Conservation (phyloP, 1,140 invertebrate genomes). For the Brachionus asplanchnoidis region DNA sequence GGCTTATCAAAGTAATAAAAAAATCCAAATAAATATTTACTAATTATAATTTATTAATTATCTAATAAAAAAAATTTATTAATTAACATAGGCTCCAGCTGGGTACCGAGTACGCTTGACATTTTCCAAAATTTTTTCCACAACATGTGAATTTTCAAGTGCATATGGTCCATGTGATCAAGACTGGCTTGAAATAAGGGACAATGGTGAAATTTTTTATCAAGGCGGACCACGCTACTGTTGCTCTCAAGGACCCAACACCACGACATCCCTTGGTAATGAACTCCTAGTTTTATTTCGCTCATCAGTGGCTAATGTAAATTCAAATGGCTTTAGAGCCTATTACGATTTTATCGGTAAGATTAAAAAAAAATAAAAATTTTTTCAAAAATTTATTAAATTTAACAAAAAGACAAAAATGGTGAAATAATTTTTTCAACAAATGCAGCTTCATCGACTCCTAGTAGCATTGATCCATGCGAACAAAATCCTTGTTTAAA, state of each 20-base stretch:
- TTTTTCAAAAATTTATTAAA: background rate
- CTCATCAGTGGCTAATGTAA: background rate
- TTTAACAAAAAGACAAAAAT: background rate
- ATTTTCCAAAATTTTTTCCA: background rate
- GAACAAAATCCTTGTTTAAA: slow-evolving; percentile 62
- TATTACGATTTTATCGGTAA: slow-evolving; percentile 26
- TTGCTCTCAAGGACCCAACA: background rate
- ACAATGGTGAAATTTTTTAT: background rate
- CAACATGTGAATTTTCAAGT: background rate
- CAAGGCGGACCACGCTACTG: slow-evolving; percentile 40
- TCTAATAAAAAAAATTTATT: background rate
- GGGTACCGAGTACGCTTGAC: slow-evolving; percentile 28
- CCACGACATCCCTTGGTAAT: background rate
- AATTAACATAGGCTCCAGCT: background rate
- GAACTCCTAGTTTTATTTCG: slow-evolving; percentile 26
- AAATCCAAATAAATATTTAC: background rate
- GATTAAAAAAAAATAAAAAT: background rate
- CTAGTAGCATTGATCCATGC: slow-evolving; percentile 67
- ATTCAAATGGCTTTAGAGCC: slow-evolving; percentile 31
- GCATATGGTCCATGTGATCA: slow-evolving; percentile 29
- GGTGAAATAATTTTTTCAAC: background rate
- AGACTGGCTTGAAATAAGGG: slow-evolving; percentile 41
- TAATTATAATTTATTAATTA: no score
- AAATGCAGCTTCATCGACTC: background rate
- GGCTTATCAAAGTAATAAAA: slow-evolving; percentile 33